Evolutionary conservation across 2,797 vertebrate genomes (phyloP), one percentile per base, ranked within the genome.

Genomic region (Danio kyathit): DNA sequence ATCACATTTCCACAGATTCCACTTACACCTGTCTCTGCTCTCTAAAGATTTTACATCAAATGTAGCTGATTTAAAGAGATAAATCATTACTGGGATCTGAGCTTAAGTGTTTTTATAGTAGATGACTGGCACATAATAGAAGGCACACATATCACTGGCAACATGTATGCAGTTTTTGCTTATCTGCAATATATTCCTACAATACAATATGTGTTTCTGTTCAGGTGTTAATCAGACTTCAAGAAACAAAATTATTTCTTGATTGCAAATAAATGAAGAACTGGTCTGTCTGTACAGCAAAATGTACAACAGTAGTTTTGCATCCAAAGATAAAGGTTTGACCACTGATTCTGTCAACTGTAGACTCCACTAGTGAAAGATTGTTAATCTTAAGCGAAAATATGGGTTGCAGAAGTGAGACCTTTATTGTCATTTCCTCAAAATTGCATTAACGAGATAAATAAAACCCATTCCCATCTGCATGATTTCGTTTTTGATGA

Each of bases 371-470:
- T 69, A 38, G 66, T 70, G 49, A 21, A 60, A 61, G 17, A 38
- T 43, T 56, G 56, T 7, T 63, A 57, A 60, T 12, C 10, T 61
- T 21, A 9, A n/a, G 17, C 48, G 40, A 19, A 74, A 46, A 48
- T 40, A 65, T 44, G 21, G 7, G 48, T 61, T 69, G 19, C 19
- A 17, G 48, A 59, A 49, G 52, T 67, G 12, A 74, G 44, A 74
- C 64, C 5, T 54, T 44, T 74, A 17, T 19, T 63, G 66, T 51
- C 5, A 65, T 80, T 59, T 71, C 17, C 65, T 79, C 29, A 46
- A 44, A 78, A 78, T 66, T 66, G 14, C 52, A 74, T 60, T 40
- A 74, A 74, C 51, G 44, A 79, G 76, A 61, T 16, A 49, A 59
- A 46, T 11, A 13, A 40, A 61, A 60, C 44, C 21, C 29, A 61